Conservation (phyloP, 1,140 invertebrate genomes). For the Tetragonula clypearis region DNA sequence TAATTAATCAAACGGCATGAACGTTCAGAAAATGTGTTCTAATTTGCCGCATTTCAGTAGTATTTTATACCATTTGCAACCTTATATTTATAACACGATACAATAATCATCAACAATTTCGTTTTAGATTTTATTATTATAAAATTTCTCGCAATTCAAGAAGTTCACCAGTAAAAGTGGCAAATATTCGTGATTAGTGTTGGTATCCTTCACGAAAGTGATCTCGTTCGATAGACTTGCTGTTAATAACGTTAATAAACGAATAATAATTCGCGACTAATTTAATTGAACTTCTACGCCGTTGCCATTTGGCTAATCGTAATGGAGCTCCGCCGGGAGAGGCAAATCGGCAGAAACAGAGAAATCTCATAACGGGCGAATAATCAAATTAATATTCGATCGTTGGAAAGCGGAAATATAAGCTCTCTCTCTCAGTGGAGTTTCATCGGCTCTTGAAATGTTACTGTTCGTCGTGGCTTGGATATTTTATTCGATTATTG, state of each 20-base stretch:
- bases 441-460: neutral
- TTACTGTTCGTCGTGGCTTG: neutral
- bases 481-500: neutral
- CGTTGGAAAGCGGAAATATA: neutral
- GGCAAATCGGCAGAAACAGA: neutral
- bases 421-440: neutral
- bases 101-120: no score
- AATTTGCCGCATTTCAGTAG: no score
- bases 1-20: no score
- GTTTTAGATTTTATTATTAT: no score
- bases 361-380: neutral
- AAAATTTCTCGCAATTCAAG: no score
- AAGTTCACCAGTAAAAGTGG: no score
- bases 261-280: neutral
- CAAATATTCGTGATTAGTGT: neutral
- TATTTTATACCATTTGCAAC: no score
- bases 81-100: no score
- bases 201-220: neutral
- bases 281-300: conserved; percentile 1
- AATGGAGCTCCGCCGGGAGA: neutral
- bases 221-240: neutral
- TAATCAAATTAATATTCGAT: neutral
- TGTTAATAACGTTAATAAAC: neutral
- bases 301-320: neutral
- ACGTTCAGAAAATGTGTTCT: no score